These are phyloP conservation scores for Neogobius melanostomus DNA, from an alignment of 2,113 vertebrate genomes.

Conservation along the genomic window DNA sequence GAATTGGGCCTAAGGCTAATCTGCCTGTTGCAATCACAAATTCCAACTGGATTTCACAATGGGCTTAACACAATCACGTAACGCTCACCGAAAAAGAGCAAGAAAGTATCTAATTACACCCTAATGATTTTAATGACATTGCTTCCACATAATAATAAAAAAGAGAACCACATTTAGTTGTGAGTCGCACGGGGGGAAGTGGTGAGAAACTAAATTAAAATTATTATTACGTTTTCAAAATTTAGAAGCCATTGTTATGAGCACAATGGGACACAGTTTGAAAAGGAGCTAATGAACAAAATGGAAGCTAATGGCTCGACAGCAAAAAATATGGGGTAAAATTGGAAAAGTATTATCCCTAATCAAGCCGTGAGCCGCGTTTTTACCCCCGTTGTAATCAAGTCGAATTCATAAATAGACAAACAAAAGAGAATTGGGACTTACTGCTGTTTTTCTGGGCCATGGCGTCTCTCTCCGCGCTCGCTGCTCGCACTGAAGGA, in stretches of 20 bases:
- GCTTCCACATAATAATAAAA: conserved; percentile 14
- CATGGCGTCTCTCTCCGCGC: conserved; percentile 56
- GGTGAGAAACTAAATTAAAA: conserved; percentile 14
- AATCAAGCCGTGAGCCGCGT: no score
- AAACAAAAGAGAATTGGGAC: conserved; percentile 38
- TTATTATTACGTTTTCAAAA: conserved; percentile 4
- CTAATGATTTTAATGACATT: conserved; percentile 28
- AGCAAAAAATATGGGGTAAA: conserved; percentile 16
- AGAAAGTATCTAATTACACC: conserved; percentile 9
- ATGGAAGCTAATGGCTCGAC: conserved; percentile 30
- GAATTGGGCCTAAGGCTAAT: conserved; percentile 37
- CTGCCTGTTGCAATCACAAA: conserved; percentile 53
- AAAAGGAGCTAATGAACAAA: conserved; percentile 25
- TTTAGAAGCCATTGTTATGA: not conserved
- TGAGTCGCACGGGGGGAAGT: conserved; percentile 22
- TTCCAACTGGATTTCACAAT: conserved; percentile 61
- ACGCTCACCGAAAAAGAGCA: conserved; percentile 7
- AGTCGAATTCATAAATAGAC: not conserved
- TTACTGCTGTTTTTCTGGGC: conserved; percentile 65
- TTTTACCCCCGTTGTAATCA: conserved; percentile 14
- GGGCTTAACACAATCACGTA: conserved; percentile 46
- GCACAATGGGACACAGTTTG: conserved; percentile 21
- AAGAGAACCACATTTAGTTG: not conserved
- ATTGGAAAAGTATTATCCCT: no score
- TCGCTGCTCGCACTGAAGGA: conserved; percentile 34